These are phyloP conservation scores for Pogonocherus hispidulus DNA, from an alignment of 2,888 invertebrate genomes.

Conservation along the genomic window DNA sequence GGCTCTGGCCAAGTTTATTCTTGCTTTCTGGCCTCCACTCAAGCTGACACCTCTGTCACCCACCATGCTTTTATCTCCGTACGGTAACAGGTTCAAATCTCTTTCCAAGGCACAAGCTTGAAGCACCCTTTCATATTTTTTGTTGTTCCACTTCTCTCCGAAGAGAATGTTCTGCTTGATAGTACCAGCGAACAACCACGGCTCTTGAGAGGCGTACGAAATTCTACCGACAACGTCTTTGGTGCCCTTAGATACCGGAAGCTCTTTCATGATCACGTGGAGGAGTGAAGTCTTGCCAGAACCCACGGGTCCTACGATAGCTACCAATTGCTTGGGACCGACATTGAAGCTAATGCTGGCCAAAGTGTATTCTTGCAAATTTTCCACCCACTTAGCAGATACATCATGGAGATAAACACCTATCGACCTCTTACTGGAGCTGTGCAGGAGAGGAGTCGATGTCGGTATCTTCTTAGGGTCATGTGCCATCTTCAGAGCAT, in stretches of 20 bases:
- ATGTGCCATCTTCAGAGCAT: slow-evolving; percentile 39
- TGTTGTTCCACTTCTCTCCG: slow-evolving; percentile 75
- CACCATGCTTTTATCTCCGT: slow-evolving; percentile 81
- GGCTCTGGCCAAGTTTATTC: slow-evolving; percentile 83
- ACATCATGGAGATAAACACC: slow-evolving; percentile 53
- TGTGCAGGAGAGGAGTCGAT: slow-evolving; percentile 58
- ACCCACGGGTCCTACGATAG: slow-evolving; percentile 78
- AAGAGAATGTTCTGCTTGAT: slow-evolving; percentile 86
- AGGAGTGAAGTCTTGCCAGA: slow-evolving; percentile 79
- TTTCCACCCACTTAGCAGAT: slow-evolving; percentile 54
- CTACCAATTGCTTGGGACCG: slow-evolving; percentile 58
- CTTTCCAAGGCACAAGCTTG: slow-evolving; percentile 75
- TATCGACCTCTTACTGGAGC: slow-evolving; percentile 46
- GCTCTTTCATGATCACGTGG: slow-evolving; percentile 80
- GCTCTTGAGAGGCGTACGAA: slow-evolving; percentile 84
- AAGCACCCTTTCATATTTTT: slow-evolving; percentile 70
- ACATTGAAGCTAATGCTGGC: slow-evolving; percentile 54
- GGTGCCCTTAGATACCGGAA: slow-evolving; percentile 75
- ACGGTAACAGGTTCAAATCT: slow-evolving; percentile 80
- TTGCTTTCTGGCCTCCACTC: slow-evolving; percentile 86
- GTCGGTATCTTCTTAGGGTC: slow-evolving; percentile 55
- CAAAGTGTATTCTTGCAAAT: slow-evolving; percentile 50
- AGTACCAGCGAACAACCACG: slow-evolving; percentile 82
- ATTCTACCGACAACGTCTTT: slow-evolving; percentile 75
- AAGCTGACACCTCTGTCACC: slow-evolving; percentile 84